Evolutionary conservation across 2,797 vertebrate genomes (phyloP), one percentile per base, ranked within the genome.

Genomic region (Erpetoichthys calabaricus): DNA sequence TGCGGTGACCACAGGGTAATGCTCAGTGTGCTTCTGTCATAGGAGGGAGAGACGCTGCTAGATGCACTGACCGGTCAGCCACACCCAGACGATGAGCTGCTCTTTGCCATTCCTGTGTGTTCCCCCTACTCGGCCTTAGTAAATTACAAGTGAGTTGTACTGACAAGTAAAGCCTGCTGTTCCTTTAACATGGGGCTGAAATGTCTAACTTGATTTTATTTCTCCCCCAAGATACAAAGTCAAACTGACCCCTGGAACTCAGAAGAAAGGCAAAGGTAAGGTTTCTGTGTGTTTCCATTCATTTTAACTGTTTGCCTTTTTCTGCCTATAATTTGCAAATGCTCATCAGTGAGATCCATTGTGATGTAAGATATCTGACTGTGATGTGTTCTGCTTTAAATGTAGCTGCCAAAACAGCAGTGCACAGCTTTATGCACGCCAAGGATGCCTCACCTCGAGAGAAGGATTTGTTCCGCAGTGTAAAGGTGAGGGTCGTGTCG

Each of bases 201-300:
- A n/a, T n/a, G n/a, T n/a, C 47, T n/a, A 7, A 7, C 25, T 45
- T 59, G 45, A 44, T 44, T 50, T 10, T 4, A 9, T 63, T 65
- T 64, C 45, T 42, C 59, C 53, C 51, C 59, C 44, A 75, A 99
- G 96, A 68, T 90, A 93, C 8, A 98, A 94, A 72, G 96, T 99
- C 57, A 99, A 99, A 70, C 75, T 99, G 67, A 99, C 95, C 1
- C 96, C 96, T 0, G 96, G 96, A 56, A 69, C 89, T 5, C 94
- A 99, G 62, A 98, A 96, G 80, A 99, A 98, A 70, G 96, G 96
- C 55, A 99, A 98, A 91, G 95, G 96, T 98, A 86, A 8, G 59
- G 52, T 3, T 3, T 42, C 44, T 42, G 8, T 8, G 25, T 25
- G 25, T 25, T 25, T 25, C 25, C 25, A 25, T 25, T 25, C 25